Base-by-base conservation (phyloP, 2,797 vertebrate genomes). In the Fringilla coelebs region DNA sequence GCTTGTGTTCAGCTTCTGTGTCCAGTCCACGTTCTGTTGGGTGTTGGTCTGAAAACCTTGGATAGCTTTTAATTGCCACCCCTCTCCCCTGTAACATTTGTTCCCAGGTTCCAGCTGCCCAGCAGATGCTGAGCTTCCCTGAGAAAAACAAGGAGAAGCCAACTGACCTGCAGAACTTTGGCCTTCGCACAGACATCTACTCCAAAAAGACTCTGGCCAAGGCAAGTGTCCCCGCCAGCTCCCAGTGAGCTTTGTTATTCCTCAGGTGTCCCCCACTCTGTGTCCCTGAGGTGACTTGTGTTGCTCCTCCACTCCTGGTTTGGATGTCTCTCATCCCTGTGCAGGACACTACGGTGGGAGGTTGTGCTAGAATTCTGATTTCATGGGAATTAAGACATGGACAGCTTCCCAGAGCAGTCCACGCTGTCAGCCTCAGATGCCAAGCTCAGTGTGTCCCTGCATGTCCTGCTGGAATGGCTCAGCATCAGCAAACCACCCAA, bases 91-190 rank as follows among this genome's bases (percentile, higher is more conserved):
- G 34, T 18, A 10, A 8, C 0, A 1, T 68, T 62, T 84, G 48
- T 46, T 34, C 74, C 13, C 45, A 99, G 99, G 97, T 99, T 57
- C 99, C 99, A 20, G 98, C 99, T 85, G 98, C 98, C 76, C 99
- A 99, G 97, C 99, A 98, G 77, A 99, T 99, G 99, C 90, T 99
- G 89, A 99, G 97, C 97, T 99, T 99, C 68, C 98, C 98, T 36
- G 99, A 99, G 93, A 99, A 99, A 76, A 97, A 97, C 96, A 99
- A 99, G 97, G 99, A 99, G 79, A 99, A 99, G 86, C 96, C 98
- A 20, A 98, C 98, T 40, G 99, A 99, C 96, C 96, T 99, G 91
- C 99, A 99, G 97, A 99, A 99, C 97, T 99, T 99, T 8, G 99
- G 99, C 38, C 98, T 99, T 26, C 98, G 99, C 77, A 98, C 98